phyloP scores from a whole-genome alignment of 2,888 invertebrate genomes.

The Altica lythri region DNA sequence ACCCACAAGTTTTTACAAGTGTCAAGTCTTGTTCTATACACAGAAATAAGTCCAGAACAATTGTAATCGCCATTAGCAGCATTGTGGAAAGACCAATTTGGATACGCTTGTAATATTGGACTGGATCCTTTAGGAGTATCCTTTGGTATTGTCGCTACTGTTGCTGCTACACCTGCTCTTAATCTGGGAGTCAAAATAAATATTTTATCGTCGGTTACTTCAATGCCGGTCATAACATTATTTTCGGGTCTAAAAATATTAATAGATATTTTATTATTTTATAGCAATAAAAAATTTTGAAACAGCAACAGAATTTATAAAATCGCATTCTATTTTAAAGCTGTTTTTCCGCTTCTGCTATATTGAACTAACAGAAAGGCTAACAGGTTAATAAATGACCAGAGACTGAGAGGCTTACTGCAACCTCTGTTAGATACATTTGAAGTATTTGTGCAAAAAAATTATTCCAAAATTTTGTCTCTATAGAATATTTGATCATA shows the following conservation, averaged over 20 bases:
- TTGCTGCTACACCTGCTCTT: constrained; percentile 76
- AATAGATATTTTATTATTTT: neutral
- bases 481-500: neutral
- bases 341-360: neutral
- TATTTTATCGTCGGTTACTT: constrained; percentile 71
- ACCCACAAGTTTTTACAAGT: constrained; percentile 80
- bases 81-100: constrained; percentile 68
- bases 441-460: neutral
- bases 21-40: constrained; percentile 76
- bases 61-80: constrained; percentile 73
- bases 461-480: neutral
- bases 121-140: constrained; percentile 68
- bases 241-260: constrained; percentile 65
- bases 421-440: too few relatives aligned
- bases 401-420: too few relatives aligned
- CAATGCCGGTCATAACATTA: constrained; percentile 77
- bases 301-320: neutral
- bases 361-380: neutral
- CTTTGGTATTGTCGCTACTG: constrained; percentile 71
- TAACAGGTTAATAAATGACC: neutral
- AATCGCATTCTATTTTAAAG: neutral
- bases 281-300: neutral
- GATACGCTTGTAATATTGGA: constrained; percentile 59
- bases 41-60: constrained; percentile 78
- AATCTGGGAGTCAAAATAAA: constrained; percentile 77